A percentile compares a stretch with the other conserved stretches of the same genome.
phyloP scores from a whole-genome alignment of 2,113 vertebrate species.

The Pachyramphus minor region DNA sequence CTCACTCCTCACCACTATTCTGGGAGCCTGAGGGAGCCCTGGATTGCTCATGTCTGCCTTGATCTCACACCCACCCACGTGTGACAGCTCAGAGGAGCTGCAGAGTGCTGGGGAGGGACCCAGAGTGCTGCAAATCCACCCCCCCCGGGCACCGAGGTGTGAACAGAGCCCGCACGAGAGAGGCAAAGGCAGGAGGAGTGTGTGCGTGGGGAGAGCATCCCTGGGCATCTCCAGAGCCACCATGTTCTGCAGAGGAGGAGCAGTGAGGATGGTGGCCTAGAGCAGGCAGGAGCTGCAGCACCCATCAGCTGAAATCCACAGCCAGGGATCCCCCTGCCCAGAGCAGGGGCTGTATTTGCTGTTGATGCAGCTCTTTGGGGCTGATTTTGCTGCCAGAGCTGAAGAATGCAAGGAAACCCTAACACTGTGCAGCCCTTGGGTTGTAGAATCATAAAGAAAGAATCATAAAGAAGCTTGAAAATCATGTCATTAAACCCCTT shows the following conservation, averaged over 20 bases:
- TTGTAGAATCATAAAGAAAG: background rate
- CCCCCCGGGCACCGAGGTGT: background rate
- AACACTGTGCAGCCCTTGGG: accelerated
- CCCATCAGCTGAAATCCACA: background rate
- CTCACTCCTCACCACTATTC: background rate
- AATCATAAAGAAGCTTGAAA: background rate
- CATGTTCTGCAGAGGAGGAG: background rate
- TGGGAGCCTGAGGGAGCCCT: background rate
- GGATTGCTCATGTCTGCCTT: background rate
- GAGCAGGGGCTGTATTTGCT: background rate
- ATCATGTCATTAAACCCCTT: background rate
- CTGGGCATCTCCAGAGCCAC: accelerated
- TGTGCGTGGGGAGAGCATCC: background rate
- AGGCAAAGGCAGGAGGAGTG: background rate
- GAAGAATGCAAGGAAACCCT: background rate
- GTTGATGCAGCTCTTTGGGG: background rate
- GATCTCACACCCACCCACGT: background rate
- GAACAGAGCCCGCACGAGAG: background rate
- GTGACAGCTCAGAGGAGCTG: constrained; percentile 16
- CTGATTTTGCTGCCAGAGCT: background rate
- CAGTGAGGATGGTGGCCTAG: background rate
- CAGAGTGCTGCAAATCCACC: background rate
- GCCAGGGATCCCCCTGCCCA: background rate
- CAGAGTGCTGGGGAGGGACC: background rate
- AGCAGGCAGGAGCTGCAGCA: background rate